Evolutionary conservation across 2,113 vertebrate species (phyloP).

Genomic region (Passer montanus): DNA sequence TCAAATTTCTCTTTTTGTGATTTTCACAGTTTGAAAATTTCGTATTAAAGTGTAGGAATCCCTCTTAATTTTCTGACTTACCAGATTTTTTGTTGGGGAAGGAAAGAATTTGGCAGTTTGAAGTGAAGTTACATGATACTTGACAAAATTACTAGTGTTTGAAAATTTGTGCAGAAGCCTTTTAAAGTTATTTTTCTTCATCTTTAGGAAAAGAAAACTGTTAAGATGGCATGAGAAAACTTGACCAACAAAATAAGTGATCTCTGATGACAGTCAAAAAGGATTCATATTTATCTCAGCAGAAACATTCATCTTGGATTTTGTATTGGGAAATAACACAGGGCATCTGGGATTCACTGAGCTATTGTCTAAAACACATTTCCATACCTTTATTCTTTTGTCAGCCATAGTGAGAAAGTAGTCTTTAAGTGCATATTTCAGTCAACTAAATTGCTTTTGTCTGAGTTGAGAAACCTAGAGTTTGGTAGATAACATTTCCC

Average conservation of each 20-base stretch:
- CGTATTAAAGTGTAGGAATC: background rate
- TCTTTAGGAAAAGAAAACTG: background rate
- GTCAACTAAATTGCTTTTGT: background rate
- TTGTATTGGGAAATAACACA: background rate
- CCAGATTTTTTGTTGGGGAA: background rate
- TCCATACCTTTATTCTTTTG: background rate
- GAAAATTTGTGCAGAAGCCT: background rate
- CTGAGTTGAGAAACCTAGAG: background rate
- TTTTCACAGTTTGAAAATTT: background rate
- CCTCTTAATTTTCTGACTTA: background rate
- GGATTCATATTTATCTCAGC: background rate
- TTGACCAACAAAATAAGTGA: background rate
- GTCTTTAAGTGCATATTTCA: background rate
- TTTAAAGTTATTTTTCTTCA: background rate
- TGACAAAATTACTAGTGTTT: background rate
- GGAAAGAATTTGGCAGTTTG: background rate
- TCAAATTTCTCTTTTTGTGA: background rate
- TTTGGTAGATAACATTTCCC: background rate
- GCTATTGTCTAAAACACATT: background rate
- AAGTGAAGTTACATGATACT: background rate
- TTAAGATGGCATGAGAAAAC: background rate
- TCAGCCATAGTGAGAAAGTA: background rate
- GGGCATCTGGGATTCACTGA: background rate
- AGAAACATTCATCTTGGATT: background rate
- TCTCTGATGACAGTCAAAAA: background rate